phyloP scores from a whole-genome alignment of 2,888 invertebrate genomes.

The Cloeon dipterum region DNA sequence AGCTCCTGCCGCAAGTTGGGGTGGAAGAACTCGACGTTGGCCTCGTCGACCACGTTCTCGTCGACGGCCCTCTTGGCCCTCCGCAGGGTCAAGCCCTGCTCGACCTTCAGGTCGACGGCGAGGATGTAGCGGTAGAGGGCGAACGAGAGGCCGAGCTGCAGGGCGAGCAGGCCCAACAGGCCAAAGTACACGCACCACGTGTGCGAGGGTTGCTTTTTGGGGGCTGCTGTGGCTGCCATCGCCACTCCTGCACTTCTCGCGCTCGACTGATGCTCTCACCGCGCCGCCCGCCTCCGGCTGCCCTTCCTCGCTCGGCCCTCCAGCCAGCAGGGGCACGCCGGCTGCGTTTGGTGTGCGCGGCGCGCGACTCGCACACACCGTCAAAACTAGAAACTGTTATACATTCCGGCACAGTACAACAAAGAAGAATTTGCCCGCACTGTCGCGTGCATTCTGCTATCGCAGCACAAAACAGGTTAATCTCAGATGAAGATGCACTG shows the following conservation, averaged over 20 bases:
- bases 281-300: background rate
- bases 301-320: too few relatives aligned
- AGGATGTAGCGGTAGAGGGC: slow-evolving; percentile 7
- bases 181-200: slow-evolving; percentile 6
- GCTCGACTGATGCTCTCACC: background rate
- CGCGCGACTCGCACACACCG: too few relatives aligned
- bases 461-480: too few relatives aligned
- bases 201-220: background rate
- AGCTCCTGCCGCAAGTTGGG: slow-evolving; percentile 39
- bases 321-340: too few relatives aligned
- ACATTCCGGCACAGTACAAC: too few relatives aligned
- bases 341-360: too few relatives aligned
- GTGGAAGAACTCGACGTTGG: slow-evolving; percentile 49
- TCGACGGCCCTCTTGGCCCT: background rate
- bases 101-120: slow-evolving; percentile 7
- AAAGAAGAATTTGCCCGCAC: too few relatives aligned
- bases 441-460: too few relatives aligned
- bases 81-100: background rate
- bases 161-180: slow-evolving; percentile 6
- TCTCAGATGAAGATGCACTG: too few relatives aligned
- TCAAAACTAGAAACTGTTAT: too few relatives aligned
- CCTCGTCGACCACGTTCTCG: slow-evolving; percentile 13
- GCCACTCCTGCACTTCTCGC: background rate
- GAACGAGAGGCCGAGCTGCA: slow-evolving; percentile 6
- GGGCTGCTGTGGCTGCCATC: background rate